Evolutionary conservation across 2,888 invertebrate species (phyloP).

Genomic region (Pegoplata infirma): DNA sequence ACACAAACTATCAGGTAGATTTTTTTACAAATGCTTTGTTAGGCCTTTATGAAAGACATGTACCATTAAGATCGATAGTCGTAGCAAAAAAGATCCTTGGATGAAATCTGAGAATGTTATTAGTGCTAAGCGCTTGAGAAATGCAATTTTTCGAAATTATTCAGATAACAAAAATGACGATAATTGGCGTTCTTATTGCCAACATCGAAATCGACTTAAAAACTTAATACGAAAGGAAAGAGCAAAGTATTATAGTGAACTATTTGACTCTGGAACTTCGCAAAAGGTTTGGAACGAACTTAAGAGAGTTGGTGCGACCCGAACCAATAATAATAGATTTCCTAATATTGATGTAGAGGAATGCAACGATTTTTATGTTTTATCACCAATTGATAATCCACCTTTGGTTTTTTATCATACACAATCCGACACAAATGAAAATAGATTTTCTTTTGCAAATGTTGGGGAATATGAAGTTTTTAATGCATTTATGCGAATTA

Average conservation of each 20-base stretch:
- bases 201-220: slow-evolving; percentile 7
- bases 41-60: slow-evolving; percentile 1
- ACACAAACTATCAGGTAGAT: slow-evolving; percentile 1
- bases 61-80: neutral
- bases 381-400: neutral
- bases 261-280: neutral
- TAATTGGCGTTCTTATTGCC: slow-evolving; percentile 3
- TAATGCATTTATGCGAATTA: no score
- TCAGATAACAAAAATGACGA: neutral
- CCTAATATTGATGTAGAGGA: neutral
- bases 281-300: neutral
- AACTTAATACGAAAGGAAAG: slow-evolving; percentile 15
- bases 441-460: no score
- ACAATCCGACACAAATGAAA: no score
- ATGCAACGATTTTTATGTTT: slow-evolving; percentile 3
- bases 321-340: no score
- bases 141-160: neutral
- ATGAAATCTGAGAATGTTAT: neutral
- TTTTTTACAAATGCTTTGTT: neutral
- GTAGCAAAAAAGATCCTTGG: neutral
- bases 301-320: neutral
- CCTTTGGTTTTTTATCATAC: neutral
- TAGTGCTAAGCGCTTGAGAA: neutral
- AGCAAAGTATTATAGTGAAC: neutral
- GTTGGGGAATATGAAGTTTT: no score